phyloP scores from a whole-genome alignment of 2,113 vertebrate genomes.

The Pholis gunnellus region DNA sequence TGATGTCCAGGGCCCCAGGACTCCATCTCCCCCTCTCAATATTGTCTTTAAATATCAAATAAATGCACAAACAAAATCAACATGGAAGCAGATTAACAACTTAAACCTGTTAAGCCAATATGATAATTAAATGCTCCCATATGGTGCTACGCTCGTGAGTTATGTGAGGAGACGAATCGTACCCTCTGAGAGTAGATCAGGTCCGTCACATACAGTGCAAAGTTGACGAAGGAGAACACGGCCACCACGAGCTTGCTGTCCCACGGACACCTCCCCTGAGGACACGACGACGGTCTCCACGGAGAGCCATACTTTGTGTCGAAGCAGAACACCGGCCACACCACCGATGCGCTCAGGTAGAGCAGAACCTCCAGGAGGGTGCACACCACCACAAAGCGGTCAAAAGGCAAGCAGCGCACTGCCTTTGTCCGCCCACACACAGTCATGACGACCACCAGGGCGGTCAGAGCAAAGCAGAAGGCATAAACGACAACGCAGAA shows the following conservation, averaged over 20 bases:
- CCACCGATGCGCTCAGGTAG: conserved; percentile 90
- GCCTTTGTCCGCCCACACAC: conserved; percentile 85
- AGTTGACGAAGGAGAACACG: conserved; percentile 91
- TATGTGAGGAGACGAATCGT: conserved; percentile 79
- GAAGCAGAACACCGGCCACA: conserved; percentile 95
- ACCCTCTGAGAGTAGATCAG: conserved; percentile 90
- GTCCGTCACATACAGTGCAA: conserved; percentile 88
- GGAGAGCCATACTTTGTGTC: conserved; percentile 91
- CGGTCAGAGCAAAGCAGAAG: conserved; percentile 88
- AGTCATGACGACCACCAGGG: conserved; percentile 86
- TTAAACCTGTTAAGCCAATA: conserved; percentile 17
- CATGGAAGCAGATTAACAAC: not conserved
- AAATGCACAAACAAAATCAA: conserved; percentile 7
- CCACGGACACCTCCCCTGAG: conserved; percentile 90
- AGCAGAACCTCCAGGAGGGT: conserved; percentile 89
- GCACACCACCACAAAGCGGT: conserved; percentile 88
- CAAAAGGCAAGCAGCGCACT: conserved; percentile 85
- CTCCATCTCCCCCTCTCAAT: not conserved
- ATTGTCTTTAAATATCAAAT: conserved; percentile 3
- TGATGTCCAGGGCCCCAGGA: not conserved
- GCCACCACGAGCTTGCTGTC: conserved; percentile 93
- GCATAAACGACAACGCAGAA: conserved; percentile 92
- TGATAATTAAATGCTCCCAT: not conserved
- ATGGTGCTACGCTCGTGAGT: conserved; percentile 52
- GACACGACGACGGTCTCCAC: conserved; percentile 82